These are phyloP conservation scores for Xenentodon cancila DNA, from an alignment of 2,797 vertebrate genomes.

Conservation along the genomic window DNA sequence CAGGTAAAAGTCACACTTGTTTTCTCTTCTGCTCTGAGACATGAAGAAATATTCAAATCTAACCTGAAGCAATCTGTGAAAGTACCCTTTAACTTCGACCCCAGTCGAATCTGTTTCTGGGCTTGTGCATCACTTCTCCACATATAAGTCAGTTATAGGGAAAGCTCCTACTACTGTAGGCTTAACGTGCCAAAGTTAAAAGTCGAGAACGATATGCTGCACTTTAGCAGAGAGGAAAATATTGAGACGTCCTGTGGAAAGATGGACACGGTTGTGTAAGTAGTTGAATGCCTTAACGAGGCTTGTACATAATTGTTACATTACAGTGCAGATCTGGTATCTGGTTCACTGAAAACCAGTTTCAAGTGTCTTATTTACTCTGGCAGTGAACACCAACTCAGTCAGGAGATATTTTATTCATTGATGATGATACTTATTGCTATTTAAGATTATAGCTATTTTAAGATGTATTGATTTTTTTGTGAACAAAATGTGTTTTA, in stretches of 20 bases:
- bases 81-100: constrained; percentile 64
- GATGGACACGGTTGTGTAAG: constrained; percentile 52
- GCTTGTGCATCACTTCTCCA: constrained; percentile 37
- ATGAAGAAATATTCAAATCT: constrained; percentile 40
- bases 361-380: constrained; percentile 75
- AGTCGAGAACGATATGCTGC: constrained; percentile 46
- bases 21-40: constrained; percentile 70
- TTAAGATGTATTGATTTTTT: constrained; percentile 67
- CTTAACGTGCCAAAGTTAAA: constrained; percentile 76
- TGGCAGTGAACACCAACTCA: constrained; percentile 58
- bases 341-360: constrained; percentile 71
- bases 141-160: constrained; percentile 40
- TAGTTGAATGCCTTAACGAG: constrained; percentile 59
- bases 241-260: constrained; percentile 51
- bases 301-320: constrained; percentile 75
- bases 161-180: constrained; percentile 38
- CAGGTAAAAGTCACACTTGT: constrained; percentile 36
- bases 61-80: constrained; percentile 37
- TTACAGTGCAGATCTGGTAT: constrained; percentile 73
- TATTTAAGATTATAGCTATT: constrained; percentile 71
- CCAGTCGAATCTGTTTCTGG: constrained; percentile 32
- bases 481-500: constrained; percentile 72
- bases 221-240: constrained; percentile 36
- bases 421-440: constrained; percentile 58
- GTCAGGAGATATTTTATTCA: constrained; percentile 68